Conservation (phyloP, 2,888 invertebrate species). For the Lepidochitona cinerea region DNA sequence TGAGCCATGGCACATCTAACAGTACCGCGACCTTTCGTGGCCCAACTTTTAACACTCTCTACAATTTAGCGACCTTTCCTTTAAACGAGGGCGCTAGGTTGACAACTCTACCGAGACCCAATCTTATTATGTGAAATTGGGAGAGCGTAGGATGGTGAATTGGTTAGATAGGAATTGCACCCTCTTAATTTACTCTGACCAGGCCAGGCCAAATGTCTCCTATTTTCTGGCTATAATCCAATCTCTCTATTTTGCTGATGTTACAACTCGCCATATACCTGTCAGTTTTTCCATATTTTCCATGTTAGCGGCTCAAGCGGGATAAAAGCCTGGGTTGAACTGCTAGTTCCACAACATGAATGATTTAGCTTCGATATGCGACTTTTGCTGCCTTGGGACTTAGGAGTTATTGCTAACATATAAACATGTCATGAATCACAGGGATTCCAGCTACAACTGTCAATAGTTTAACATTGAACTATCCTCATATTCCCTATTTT, state of each 20-base stretch:
- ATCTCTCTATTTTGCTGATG: not conserved
- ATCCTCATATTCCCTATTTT: not conserved
- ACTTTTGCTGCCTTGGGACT: conserved; percentile 5
- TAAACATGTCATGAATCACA: conserved; percentile 7
- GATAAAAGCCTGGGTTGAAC: not conserved
- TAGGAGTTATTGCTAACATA: not conserved
- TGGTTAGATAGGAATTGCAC: conserved; percentile 3
- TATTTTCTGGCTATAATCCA: not conserved
- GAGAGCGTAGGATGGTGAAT: not conserved
- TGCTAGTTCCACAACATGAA: not conserved
- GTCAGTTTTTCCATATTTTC: not conserved
- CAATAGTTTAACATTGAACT: not conserved
- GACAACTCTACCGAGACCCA: not conserved
- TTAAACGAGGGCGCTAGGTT: not conserved
- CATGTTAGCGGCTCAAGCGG: conserved; percentile 1
- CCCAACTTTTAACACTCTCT: conserved; percentile 8
- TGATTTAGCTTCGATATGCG: not conserved
- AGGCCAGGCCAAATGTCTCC: conserved; percentile 5
- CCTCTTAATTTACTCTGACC: conserved; percentile 3
- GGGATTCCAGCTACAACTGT: not conserved
- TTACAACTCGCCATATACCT: conserved; percentile 5
- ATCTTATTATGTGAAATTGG: conserved; percentile 8
- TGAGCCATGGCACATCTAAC: not conserved
- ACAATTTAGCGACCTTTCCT: conserved; percentile 6
- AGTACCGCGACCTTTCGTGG: not conserved